Evolutionary conservation across 2,888 invertebrate species (phyloP), one percentile per base, ranked within the genome.

Genomic region (Tenodera sinensis): DNA sequence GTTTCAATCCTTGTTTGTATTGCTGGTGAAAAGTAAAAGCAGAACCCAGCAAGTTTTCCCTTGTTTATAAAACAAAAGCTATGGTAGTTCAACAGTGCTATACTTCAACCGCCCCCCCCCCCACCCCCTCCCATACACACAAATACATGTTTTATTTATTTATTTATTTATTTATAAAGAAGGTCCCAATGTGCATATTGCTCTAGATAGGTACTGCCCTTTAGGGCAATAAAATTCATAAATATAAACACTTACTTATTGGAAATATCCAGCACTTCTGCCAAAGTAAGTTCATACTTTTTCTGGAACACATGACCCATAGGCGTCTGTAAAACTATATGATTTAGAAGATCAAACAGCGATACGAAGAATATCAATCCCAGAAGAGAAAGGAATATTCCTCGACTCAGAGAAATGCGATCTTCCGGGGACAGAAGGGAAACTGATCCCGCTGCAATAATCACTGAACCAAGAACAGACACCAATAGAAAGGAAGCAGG

Each of bases 191-290:
- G n/a, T n/a, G n/a, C n/a, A n/a, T n/a, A n/a, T n/a, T n/a, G n/a
- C n/a, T n/a, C n/a, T n/a, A n/a, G n/a, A n/a, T n/a, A n/a, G n/a
- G n/a, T n/a, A n/a, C n/a, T n/a, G n/a, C n/a, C n/a, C 30, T 71
- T 71, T 71, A 6, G 20, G 20, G 15, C 20, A 20, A 25, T 2
- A 7, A 20, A 54, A 54, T 15, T 15, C 15, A 15, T 54, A 71
- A 71, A 8, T 15, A 27, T 6, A 3, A 20, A 71, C 47, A 94
- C 95, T 94, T 92, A 96, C 97, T 96, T 97, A 94, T 97, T 97
- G 87, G 95, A 96, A 91, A 96, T 96, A 92, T 97, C 97, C 91
- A 96, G 94, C 85, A 96, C 95, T 91, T 96, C 96, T 15, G 95
- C 95, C 91, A 94, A 94, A 92, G 94, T 95, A 27, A 97, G 94